These are phyloP conservation scores for Synanthedon andrenaeformis DNA, from an alignment of 2,888 invertebrate species.

Conservation along the genomic window DNA sequence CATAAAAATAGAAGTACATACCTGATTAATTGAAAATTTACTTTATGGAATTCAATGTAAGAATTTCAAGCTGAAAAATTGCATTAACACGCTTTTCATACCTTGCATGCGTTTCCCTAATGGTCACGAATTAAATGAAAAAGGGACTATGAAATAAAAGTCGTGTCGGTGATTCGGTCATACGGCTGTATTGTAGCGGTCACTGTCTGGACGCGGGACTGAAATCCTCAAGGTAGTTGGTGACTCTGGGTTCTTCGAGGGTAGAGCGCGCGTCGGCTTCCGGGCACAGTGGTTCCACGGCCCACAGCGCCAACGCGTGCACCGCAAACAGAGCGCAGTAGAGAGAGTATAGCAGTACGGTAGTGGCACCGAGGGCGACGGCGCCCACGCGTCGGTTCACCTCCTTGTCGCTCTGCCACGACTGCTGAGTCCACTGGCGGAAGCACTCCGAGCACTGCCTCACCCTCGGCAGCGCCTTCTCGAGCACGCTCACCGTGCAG, in stretches of 20 bases:
- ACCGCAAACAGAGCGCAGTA: constrained; percentile 29
- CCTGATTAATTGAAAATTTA: too few relatives aligned
- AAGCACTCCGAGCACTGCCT: constrained; percentile 41
- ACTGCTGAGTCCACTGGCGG: constrained; percentile 38
- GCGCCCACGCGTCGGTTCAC: constrained; percentile 22
- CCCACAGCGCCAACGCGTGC: constrained; percentile 36
- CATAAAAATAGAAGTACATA: too few relatives aligned
- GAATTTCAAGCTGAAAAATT: too few relatives aligned
- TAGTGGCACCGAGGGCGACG: constrained; percentile 23
- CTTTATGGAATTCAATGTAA: too few relatives aligned
- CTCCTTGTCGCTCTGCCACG: constrained; percentile 26
- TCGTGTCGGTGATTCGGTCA: too few relatives aligned
- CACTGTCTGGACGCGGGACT: too few relatives aligned
- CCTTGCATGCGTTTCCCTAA: too few relatives aligned
- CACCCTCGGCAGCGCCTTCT: constrained; percentile 36
- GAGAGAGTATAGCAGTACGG: constrained; percentile 31
- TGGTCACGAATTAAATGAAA: too few relatives aligned
- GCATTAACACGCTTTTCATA: too few relatives aligned
- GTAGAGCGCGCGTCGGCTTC: constrained; percentile 18
- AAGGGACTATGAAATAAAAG: too few relatives aligned
- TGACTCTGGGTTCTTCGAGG: constrained; percentile 19
- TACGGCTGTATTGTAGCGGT: too few relatives aligned
- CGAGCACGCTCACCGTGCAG: constrained; percentile 38
- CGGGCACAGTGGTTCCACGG: constrained; percentile 38
- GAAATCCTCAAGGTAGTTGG: constrained; percentile 22